These are phyloP conservation scores for Odontesthes bonariensis DNA, from an alignment of 2,113 vertebrate species.

Conservation along the genomic window DNA sequence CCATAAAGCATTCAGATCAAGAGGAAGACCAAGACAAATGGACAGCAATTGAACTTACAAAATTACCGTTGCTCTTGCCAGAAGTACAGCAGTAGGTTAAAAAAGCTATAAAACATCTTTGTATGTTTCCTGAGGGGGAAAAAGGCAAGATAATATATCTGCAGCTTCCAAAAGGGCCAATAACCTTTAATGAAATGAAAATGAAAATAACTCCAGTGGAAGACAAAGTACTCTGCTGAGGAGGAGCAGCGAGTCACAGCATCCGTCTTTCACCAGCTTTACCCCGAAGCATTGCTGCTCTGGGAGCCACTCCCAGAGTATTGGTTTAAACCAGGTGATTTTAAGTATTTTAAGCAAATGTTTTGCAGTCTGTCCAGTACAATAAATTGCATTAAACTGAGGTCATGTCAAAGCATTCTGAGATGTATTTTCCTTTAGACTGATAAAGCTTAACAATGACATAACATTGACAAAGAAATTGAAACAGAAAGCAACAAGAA, in stretches of 20 bases:
- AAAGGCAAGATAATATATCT: not conserved
- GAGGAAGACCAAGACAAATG: not conserved
- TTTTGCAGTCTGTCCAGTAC: not conserved
- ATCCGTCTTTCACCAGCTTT: conserved; percentile 1
- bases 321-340: not conserved
- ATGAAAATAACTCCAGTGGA: conserved; percentile 14
- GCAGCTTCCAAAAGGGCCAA: conserved; percentile 14
- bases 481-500: too few species aligned
- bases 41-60: not conserved
- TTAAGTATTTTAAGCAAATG: too few species aligned
- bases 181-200: conserved; percentile 24
- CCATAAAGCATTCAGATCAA: not conserved
- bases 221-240: conserved; percentile 15
- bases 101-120: conserved; percentile 19
- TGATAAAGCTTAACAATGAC: not conserved
- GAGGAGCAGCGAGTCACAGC: not conserved
- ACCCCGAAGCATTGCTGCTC: not conserved
- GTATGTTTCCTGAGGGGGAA: not conserved
- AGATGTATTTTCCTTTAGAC: not conserved
- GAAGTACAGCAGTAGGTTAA: conserved; percentile 3
- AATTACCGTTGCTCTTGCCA: conserved; percentile 6
- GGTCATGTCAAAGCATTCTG: not conserved
- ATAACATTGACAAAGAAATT: not conserved
- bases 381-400: not conserved
- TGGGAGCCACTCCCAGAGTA: not conserved